Conservation (phyloP, 1,140 invertebrate genomes). For the Tetranychus urticae region DNA sequence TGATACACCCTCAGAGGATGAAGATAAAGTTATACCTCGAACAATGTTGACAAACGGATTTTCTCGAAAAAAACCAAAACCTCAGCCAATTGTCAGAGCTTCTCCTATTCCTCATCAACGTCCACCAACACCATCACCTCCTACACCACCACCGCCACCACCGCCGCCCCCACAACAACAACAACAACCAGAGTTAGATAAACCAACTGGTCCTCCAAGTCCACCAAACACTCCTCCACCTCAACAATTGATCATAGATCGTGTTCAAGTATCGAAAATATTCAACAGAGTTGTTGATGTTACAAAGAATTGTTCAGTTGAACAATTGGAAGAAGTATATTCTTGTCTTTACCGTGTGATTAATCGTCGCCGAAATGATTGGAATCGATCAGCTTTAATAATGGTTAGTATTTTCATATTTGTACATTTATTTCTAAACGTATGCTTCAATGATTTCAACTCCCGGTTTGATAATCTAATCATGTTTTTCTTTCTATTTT, state of each 20-base stretch:
- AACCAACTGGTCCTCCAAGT: neutral
- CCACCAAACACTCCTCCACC: neutral
- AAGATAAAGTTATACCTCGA: too few relatives aligned
- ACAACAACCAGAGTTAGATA: neutral
- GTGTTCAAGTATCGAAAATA: slow-evolving; percentile 12
- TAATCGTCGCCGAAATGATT: slow-evolving; percentile 16
- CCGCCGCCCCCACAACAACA: neutral
- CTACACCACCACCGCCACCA: too few relatives aligned
- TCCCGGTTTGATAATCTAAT: neutral
- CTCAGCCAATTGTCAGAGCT: too few relatives aligned
- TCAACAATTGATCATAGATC: neutral
- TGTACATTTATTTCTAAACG: neutral
- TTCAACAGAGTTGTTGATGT: slow-evolving; percentile 16
- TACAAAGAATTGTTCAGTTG: slow-evolving; percentile 18
- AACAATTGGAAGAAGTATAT: slow-evolving; percentile 19
- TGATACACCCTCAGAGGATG: too few relatives aligned
- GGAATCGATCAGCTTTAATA: slow-evolving; percentile 17
- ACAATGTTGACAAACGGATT: too few relatives aligned
- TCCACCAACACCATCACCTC: too few relatives aligned
- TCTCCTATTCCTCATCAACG: too few relatives aligned
- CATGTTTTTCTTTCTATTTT: neutral
- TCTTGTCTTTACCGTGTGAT: slow-evolving; percentile 19
- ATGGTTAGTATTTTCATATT: slow-evolving; percentile 13
- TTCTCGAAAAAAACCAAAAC: too few relatives aligned
- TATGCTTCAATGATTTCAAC: neutral